phyloP scores from a whole-genome alignment of 2,888 invertebrate genomes.

The Rosalia funebris region DNA sequence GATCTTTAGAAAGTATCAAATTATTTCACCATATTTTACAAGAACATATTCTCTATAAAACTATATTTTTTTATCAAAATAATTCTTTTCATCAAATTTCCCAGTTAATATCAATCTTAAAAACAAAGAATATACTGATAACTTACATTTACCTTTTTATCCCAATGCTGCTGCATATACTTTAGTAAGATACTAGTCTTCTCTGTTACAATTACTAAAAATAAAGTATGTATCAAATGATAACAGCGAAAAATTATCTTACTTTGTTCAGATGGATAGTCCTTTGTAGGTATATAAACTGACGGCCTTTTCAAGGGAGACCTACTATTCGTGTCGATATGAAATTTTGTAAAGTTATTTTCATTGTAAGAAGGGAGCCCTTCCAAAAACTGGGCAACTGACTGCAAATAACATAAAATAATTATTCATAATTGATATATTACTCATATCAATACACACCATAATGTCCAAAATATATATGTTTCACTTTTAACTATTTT shows the following conservation, averaged over 20 bases:
- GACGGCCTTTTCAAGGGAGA: slow-evolving; percentile 87
- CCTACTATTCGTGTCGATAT: slow-evolving; percentile 85
- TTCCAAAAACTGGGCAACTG: slow-evolving; percentile 89
- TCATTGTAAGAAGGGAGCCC: slow-evolving; percentile 91
- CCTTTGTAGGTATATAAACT: slow-evolving; percentile 92
- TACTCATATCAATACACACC: not conserved
- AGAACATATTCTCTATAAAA: too few species aligned
- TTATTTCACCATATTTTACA: too few species aligned
- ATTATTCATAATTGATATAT: not conserved
- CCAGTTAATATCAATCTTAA: too few species aligned
- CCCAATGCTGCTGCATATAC: slow-evolving; percentile 96
- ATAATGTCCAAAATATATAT: too few species aligned
- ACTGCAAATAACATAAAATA: slow-evolving; percentile 67
- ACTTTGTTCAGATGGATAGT: slow-evolving; percentile 94
- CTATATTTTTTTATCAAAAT: too few species aligned
- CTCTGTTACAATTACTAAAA: slow-evolving; percentile 92
- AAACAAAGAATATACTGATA: too few species aligned
- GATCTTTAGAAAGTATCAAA: too few species aligned
- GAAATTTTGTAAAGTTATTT: slow-evolving; percentile 90
- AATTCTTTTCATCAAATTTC: too few species aligned
- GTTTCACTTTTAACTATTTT: too few species aligned
- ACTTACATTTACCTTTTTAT: slow-evolving; percentile 72
- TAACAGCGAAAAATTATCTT: slow-evolving; percentile 58
- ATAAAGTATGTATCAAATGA: slow-evolving; percentile 9
- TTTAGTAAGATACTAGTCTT: slow-evolving; percentile 93